Evolutionary conservation across 2,797 vertebrate genomes (phyloP).

Genomic region (Capromys pilorides): DNA sequence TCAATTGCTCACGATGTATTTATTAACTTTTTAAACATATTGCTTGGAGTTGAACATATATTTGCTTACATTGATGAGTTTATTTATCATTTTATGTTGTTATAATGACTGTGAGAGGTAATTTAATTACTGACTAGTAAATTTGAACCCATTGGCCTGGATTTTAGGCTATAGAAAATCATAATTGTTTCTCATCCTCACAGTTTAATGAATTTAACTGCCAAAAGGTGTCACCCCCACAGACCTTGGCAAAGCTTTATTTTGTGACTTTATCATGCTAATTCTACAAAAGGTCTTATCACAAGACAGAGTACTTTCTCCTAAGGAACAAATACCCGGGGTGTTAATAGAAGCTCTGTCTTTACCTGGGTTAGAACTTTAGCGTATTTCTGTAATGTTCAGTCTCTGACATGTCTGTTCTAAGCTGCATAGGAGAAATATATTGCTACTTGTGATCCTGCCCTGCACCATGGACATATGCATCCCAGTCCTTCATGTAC

Average conservation of each 20-base stretch:
- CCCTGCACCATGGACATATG: neutral
- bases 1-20: neutral
- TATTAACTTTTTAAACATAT: neutral
- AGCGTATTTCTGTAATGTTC: neutral
- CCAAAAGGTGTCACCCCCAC: neutral
- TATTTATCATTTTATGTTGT: neutral
- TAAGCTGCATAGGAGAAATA: neutral
- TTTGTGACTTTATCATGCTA: neutral
- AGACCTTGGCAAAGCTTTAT: neutral
- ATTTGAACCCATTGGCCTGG: neutral
- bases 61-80: neutral
- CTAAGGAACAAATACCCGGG: neutral
- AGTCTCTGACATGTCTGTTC: neutral
- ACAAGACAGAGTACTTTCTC: neutral
- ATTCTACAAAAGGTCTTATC: neutral
- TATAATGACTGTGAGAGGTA: neutral
- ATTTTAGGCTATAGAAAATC: neutral
- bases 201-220: neutral
- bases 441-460: neutral
- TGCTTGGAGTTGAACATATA: neutral
- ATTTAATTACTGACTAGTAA: conserved; percentile 2
- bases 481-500: neutral
- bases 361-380: neutral
- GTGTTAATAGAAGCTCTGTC: neutral
- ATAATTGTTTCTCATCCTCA: neutral